These are phyloP conservation scores for Diogma glabrata DNA, from an alignment of 2,888 invertebrate species.

Conservation along the genomic window DNA sequence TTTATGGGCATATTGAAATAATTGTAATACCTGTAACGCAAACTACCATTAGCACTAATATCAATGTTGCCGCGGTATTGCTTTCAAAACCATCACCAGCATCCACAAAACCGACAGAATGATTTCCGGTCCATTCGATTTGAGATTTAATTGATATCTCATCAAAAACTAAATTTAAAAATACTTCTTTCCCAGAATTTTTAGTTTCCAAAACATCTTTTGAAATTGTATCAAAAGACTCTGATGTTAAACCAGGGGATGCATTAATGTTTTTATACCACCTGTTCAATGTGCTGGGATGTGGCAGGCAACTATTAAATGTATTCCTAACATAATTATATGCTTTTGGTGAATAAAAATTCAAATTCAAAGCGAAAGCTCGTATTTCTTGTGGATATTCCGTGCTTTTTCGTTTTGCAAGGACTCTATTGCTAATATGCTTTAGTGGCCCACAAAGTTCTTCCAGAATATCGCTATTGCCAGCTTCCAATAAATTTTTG, in stretches of 20 bases:
- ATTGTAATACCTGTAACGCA: not conserved
- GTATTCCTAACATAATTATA: not conserved
- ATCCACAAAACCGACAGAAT: no score
- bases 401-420: not conserved
- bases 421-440: not conserved
- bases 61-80: not conserved
- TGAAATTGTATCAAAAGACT: not conserved
- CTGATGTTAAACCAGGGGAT: not conserved
- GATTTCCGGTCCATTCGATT: no score
- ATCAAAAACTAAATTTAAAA: not conserved
- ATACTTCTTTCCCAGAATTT: not conserved
- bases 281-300: not conserved
- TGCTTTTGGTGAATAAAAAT: not conserved
- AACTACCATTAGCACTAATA: not conserved
- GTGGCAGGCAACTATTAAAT: not conserved
- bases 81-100: not conserved
- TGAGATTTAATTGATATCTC: not conserved
- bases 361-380: not conserved
- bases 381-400: not conserved
- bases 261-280: not conserved
- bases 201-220: not conserved
- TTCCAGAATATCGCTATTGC: not conserved
- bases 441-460: not conserved
- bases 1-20: no score
- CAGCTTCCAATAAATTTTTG: constrained; percentile 1